Base-by-base conservation (phyloP, 2,797 vertebrate species). In the Sciaenops ocellatus region DNA sequence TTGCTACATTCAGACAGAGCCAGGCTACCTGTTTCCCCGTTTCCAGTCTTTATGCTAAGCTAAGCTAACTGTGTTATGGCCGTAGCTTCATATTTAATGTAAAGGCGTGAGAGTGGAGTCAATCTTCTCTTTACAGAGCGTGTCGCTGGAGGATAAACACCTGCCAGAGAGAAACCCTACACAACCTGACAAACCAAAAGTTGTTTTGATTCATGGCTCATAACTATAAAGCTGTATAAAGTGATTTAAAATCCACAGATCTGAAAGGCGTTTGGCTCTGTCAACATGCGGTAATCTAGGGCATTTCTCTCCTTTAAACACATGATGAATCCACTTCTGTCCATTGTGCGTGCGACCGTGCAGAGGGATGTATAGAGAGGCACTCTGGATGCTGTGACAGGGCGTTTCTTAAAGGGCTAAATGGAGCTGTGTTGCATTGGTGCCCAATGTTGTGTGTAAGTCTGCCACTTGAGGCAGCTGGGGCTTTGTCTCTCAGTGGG, bases 391-490 rank as follows among this genome's bases (percentile, higher is more conserved):
- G 24, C 75, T 65, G 83, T 87, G 74, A 82, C 78, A 56, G 84
- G 79, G 84, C 26, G 74, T 75, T 88, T 90, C 82, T 92, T 78
- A 83, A 83, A 83, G 86, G 63, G 54, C 85, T 87, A 89, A 93
- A 92, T 92, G 84, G 85, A 90, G 86, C 83, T 78, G 85, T 87
- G 88, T 90, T 89, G 79, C 74, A 74, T 87, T 85, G 80, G 74
- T 90, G 90, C 87, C 88, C 90, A 89, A 69, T 75, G 82, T 85
- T 86, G 90, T 89, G 85, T 84, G 82, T 86, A 81, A 90, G 89
- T 90, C 88, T 91, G 87, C 79, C 87, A 87, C 87, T 88, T 80
- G 74, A 86, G 90, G 89, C 94, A 94, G 91, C 93, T 95, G 92
- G 85, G 86, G 75, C 79, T 93, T 93, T 93, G 90, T 91, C 74